Base-by-base conservation (phyloP, 2,888 invertebrate genomes). In the Drosophila algonquin region DNA sequence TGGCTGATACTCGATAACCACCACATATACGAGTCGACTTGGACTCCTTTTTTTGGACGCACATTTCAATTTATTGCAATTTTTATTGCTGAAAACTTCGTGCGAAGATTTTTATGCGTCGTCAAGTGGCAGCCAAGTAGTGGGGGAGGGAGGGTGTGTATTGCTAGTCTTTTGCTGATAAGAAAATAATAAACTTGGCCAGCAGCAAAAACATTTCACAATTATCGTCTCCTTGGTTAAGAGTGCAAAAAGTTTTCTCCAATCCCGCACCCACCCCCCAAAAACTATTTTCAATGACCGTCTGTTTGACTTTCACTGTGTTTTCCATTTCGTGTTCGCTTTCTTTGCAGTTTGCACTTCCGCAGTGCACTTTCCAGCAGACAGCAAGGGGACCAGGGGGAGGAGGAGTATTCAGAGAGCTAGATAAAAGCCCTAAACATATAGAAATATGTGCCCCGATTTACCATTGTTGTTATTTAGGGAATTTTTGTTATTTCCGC, bases 21-120 rank as follows among this genome's bases (percentile, higher is more conserved):
- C 75, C 82, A 67, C 65, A 67, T 72, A 10, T 35, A 3, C 10
- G 32, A 1, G 3, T 12, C 3, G 10, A 32, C 32, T 12, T 6
- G 74, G 74, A 80, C 69, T 63, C 18, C 5, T 71, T 78, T 74
- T 63, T 75, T 75, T 35, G 63, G 65, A 75, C 75, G 54, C 71
- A 69, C 76, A 81, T 81, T 88, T 86, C 89, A 77, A 86, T 86
- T 82, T 88, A 88, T 82, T 77, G 86, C 82, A 85, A 65, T 75
- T 81, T 85, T 81, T 82, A 76, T 87, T 79, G 79, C 83, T 55
- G 58, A 61, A 67, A 79, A 79, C 52, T 76, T 72, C 68, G 73
- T 80, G 73, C 72, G 54, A 72, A 73, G 61, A 78, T 73, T 83
- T 82, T 77, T 75, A 73, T 82, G 61, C 85, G 85, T 79, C 81